Evolutionary conservation across 2,888 invertebrate genomes (phyloP).

Genomic region (Netelia virgata): DNA sequence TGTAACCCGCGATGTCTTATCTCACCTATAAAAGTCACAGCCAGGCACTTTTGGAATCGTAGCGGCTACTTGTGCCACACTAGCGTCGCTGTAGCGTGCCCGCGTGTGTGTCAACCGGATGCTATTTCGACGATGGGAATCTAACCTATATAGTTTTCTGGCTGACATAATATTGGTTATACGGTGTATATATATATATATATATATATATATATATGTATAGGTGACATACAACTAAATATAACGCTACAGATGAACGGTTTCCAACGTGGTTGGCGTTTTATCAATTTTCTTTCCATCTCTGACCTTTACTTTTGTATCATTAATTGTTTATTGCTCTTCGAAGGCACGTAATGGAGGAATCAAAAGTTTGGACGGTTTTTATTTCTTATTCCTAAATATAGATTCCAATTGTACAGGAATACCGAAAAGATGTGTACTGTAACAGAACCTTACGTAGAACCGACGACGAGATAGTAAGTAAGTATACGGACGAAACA

Average conservation of each 20-base stretch:
- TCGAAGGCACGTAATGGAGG: no score
- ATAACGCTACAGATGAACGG: conserved; percentile 50
- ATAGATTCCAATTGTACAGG: no score
- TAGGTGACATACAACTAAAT: conserved; percentile 62
- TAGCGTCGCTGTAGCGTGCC: conserved; percentile 50
- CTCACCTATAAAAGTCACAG: conserved; percentile 67
- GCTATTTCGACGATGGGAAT: conserved; percentile 77
- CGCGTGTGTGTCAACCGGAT: conserved; percentile 67
- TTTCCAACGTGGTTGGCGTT: conserved; percentile 58
- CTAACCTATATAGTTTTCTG: conserved; percentile 76
- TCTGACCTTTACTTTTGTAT: neutral
- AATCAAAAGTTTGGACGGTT: no score
- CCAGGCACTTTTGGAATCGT: conserved; percentile 56
- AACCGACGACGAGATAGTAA: no score
- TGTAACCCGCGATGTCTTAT: conserved; percentile 67
- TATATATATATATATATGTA: neutral
- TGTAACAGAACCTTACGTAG: neutral
- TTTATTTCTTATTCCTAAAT: no score
- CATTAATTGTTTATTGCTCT: neutral
- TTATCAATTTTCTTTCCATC: conserved; percentile 62
- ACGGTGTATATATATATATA: neutral
- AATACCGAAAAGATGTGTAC: no score
- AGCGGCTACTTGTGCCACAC: conserved; percentile 54
- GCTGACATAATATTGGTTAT: conserved; percentile 47
- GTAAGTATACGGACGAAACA: conserved; percentile 24